Evolutionary conservation across 2,113 vertebrate species (phyloP).

Genomic region (Alces alces): DNA sequence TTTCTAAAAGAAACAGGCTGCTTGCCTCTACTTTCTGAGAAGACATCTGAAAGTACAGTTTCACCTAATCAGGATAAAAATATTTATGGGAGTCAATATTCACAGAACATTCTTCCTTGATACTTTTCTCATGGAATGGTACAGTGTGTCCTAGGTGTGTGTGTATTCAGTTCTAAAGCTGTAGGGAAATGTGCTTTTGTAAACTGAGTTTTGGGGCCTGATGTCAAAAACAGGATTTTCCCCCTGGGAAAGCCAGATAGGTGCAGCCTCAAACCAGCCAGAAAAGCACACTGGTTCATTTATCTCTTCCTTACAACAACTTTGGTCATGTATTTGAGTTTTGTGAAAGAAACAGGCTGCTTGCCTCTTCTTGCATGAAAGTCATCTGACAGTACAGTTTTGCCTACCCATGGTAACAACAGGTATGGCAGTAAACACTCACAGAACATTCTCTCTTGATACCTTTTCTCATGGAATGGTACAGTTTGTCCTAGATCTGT

Average conservation of each 20-base stretch:
- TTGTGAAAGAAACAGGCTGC: background rate
- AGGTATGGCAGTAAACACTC: background rate
- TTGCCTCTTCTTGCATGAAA: background rate
- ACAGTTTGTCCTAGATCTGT: background rate
- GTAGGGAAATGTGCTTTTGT: background rate
- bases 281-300: background rate
- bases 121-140: background rate
- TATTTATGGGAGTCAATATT: background rate
- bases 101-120: background rate
- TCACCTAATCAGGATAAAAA: background rate
- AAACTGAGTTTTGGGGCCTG: background rate
- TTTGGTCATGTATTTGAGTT: background rate
- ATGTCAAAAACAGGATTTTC: background rate
- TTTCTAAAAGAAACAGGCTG: background rate
- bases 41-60: background rate
- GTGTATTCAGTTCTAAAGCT: background rate
- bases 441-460: background rate
- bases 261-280: background rate
- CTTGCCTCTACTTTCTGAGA: background rate
- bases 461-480: background rate
- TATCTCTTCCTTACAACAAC: background rate
- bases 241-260: background rate
- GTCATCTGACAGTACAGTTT: background rate
- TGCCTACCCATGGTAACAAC: background rate
- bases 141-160: background rate